phyloP scores from a whole-genome alignment of 2,797 vertebrate species.

The Danio choprae region DNA sequence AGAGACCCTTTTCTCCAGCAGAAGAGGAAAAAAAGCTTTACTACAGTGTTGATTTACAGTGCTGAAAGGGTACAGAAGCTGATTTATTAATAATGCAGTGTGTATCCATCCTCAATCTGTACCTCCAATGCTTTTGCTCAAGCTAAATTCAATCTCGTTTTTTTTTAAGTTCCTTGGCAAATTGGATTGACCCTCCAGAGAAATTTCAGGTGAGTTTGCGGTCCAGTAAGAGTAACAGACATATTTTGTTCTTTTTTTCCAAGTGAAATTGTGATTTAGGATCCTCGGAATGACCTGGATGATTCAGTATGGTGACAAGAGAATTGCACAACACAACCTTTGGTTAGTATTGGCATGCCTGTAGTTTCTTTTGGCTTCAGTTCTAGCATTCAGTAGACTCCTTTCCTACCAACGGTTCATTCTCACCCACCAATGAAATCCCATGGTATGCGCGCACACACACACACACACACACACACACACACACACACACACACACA shows the following conservation, averaged over 20 bases:
- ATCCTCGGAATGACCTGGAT: conserved; percentile 64
- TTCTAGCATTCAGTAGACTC: conserved; percentile 56
- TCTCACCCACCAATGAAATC: conserved; percentile 42
- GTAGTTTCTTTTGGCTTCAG: conserved; percentile 75
- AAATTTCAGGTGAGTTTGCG: conserved; percentile 58
- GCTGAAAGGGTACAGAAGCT: conserved; percentile 81
- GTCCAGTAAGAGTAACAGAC: conserved; percentile 58
- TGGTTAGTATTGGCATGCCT: conserved; percentile 74
- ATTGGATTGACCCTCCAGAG: conserved; percentile 58
- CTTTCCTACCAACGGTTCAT: conserved; percentile 27
- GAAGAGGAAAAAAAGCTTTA: conserved; percentile 70
- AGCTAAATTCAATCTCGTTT: conserved; percentile 57
- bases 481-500: conserved; percentile 33
- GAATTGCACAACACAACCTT: conserved; percentile 71
- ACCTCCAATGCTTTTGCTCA: conserved; percentile 63
- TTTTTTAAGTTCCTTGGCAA: conserved; percentile 59
- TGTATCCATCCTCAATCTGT: conserved; percentile 72
- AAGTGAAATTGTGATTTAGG: conserved; percentile 59
- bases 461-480: no score
- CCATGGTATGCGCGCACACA: conserved; percentile 36
- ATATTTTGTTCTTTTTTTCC: background rate
- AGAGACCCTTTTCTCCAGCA: conserved; percentile 43
- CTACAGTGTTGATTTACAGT: conserved; percentile 82
- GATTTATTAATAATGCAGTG: conserved; percentile 79
- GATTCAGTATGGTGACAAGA: conserved; percentile 61